phyloP scores from a whole-genome alignment of 2,797 vertebrate genomes.

The Gallirallus australis region DNA sequence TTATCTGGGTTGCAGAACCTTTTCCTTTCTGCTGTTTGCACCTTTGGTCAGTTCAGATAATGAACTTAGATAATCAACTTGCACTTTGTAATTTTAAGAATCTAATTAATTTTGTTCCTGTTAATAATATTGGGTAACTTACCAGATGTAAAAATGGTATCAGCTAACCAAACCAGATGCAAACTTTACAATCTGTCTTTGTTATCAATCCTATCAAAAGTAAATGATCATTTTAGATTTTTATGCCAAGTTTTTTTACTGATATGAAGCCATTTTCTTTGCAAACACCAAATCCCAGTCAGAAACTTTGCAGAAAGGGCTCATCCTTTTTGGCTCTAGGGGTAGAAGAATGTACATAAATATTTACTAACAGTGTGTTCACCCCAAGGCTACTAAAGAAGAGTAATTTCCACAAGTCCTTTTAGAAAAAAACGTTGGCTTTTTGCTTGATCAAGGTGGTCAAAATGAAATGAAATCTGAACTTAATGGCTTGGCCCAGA shows the following conservation, averaged over 20 bases:
- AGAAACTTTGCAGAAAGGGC: not conserved
- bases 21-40: not conserved
- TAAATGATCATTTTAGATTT: not conserved
- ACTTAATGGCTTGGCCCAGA: conserved; percentile 19
- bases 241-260: not conserved
- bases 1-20: not conserved
- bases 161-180: not conserved
- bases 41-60: not conserved
- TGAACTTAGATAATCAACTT: not conserved
- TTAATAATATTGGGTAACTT: not conserved
- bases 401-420: not conserved
- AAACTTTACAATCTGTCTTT: not conserved
- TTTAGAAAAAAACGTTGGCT: not conserved
- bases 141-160: not conserved
- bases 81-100: not conserved
- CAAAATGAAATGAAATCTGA: conserved; percentile 30
- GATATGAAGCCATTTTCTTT: not conserved
- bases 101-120: not conserved
- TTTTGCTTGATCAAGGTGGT: not conserved
- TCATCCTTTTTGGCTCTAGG: not conserved
- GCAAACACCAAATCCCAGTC: not conserved
- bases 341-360: not conserved
- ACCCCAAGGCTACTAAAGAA: not conserved
- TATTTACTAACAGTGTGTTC: not conserved
- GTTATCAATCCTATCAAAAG: not conserved